These are phyloP conservation scores for Poecilia latipinna DNA, from an alignment of 2,113 vertebrate species.

Conservation along the genomic window DNA sequence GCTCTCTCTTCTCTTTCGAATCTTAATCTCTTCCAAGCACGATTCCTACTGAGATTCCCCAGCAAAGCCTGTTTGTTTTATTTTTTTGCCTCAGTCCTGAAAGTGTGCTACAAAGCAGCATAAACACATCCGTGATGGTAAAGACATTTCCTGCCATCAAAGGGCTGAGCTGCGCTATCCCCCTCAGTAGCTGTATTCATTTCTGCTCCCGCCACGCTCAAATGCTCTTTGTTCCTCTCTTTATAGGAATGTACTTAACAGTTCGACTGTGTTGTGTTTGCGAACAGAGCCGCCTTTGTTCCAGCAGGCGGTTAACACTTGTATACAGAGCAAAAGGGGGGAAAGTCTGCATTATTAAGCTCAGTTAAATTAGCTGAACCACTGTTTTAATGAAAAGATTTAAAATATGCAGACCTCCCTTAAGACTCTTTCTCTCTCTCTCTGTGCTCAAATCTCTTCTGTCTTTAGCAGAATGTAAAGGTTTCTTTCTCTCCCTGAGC, in stretches of 20 bases:
- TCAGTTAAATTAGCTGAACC: slow-evolving; percentile 67
- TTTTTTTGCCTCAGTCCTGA: slow-evolving; percentile 56
- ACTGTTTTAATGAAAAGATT: slow-evolving; percentile 69
- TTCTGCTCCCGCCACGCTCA: slow-evolving; percentile 67
- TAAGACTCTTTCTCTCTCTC: slow-evolving; percentile 42
- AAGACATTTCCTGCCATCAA: slow-evolving; percentile 73
- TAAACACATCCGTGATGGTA: slow-evolving; percentile 61
- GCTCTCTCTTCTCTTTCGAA: slow-evolving; percentile 16
- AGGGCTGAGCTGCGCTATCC: slow-evolving; percentile 60
- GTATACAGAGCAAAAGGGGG: slow-evolving; percentile 57
- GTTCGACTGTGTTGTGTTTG: slow-evolving; percentile 74
- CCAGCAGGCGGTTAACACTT: slow-evolving; percentile 67
- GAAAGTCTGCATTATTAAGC: slow-evolving; percentile 66
- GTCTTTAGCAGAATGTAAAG: slow-evolving; percentile 21
- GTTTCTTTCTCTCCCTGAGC: slow-evolving; percentile 23
- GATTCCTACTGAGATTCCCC: slow-evolving; percentile 41
- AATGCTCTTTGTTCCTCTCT: slow-evolving; percentile 76
- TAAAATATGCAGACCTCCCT: slow-evolving; percentile 59
- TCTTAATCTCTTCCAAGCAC: slow-evolving; percentile 28
- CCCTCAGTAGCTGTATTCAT: slow-evolving; percentile 71
- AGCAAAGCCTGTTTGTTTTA: slow-evolving; percentile 54
- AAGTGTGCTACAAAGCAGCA: slow-evolving; percentile 40
- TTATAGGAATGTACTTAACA: slow-evolving; percentile 78
- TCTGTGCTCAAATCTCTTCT: slow-evolving; percentile 37
- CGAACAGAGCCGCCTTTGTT: slow-evolving; percentile 73